Evolutionary conservation across 1,140 invertebrate genomes (phyloP).

Genomic region (Macrotrachela quadricornifera): DNA sequence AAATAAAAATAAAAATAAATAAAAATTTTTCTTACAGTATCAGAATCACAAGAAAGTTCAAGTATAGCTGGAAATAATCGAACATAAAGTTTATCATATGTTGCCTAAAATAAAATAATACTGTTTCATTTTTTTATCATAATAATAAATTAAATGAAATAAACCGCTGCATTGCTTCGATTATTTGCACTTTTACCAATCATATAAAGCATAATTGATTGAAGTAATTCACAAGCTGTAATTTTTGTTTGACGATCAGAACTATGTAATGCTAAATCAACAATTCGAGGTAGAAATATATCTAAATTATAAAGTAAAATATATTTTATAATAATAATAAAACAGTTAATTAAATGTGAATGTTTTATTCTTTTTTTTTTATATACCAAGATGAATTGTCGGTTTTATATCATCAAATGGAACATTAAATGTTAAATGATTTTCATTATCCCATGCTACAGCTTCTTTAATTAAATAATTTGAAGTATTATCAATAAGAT

Average conservation of each 20-base stretch:
- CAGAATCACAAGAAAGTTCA: conserved; percentile 42
- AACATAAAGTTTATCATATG: conserved; percentile 19
- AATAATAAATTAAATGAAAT: conserved; percentile 15
- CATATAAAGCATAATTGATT: conserved; percentile 40
- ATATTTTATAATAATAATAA: no score
- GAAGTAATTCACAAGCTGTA: conserved; percentile 45
- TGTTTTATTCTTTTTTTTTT: no score
- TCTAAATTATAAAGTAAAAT: conserved; percentile 39
- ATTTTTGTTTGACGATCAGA: conserved; percentile 44
- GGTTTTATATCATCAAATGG: conserved; percentile 38
- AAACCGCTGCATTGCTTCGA: conserved; percentile 14
- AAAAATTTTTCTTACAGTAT: conserved; percentile 29
- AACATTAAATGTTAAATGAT: conserved; percentile 37
- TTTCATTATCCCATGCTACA: conserved; percentile 33
- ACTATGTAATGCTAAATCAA: conserved; percentile 39
- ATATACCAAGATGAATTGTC: conserved; percentile 38
- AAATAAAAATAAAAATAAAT: no score
- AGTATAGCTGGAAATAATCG: conserved; percentile 33
- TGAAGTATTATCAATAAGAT: conserved; percentile 15
- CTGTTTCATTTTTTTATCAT: no score
- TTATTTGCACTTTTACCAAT: conserved; percentile 35
- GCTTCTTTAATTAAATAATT: conserved; percentile 23
- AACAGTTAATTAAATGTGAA: no score
- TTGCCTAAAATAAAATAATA: no score
- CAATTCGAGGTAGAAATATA: conserved; percentile 40